A percentile compares a stretch with the other conserved stretches of the same genome.
Conservation (phyloP, 2,888 invertebrate genomes). For the Drosophila leonis region DNA sequence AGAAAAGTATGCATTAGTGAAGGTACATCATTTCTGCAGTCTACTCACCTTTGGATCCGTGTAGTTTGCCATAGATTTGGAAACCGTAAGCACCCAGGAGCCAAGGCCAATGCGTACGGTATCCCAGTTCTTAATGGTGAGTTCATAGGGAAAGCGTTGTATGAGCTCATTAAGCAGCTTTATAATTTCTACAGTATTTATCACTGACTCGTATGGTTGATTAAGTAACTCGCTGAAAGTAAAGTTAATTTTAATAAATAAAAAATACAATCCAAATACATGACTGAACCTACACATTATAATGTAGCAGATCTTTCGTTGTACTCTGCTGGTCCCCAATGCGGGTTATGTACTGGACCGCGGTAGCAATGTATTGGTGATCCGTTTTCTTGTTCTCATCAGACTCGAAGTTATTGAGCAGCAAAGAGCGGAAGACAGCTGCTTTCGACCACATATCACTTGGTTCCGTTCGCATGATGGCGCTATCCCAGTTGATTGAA, state of each 20-base stretch:
- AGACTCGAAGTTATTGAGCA: constrained; percentile 82
- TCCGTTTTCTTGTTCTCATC: constrained; percentile 80
- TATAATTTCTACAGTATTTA: constrained; percentile 81
- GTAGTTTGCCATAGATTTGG: constrained; percentile 84
- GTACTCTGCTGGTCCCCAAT: constrained; percentile 75
- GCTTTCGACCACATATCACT: constrained; percentile 79
- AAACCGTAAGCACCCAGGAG: constrained; percentile 88
- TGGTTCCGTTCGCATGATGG: constrained; percentile 75
- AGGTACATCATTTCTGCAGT: no score
- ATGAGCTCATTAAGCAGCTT: constrained; percentile 82
- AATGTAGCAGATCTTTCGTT: constrained; percentile 85
- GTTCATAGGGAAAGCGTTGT: constrained; percentile 77
- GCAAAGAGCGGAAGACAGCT: constrained; percentile 73
- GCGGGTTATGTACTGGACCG: constrained; percentile 81
- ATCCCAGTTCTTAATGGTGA: constrained; percentile 89
- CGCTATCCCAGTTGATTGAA: constrained; percentile 65
- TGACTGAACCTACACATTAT: constrained; percentile 85
- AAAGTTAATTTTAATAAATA: background rate
- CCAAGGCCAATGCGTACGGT: constrained; percentile 90
- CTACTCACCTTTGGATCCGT: constrained; percentile 86
- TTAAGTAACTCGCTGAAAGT: constrained; percentile 72
- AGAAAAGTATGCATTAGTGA: background rate
- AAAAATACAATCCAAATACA: background rate
- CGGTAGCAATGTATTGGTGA: constrained; percentile 73
- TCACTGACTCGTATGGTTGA: constrained; percentile 65